A percentile compares a stretch with the other conserved stretches of the same genome.
phyloP scores from a whole-genome alignment of 2,113 vertebrate genomes.

The western clawed frog (Xenopus tropicalis) region DNA sequence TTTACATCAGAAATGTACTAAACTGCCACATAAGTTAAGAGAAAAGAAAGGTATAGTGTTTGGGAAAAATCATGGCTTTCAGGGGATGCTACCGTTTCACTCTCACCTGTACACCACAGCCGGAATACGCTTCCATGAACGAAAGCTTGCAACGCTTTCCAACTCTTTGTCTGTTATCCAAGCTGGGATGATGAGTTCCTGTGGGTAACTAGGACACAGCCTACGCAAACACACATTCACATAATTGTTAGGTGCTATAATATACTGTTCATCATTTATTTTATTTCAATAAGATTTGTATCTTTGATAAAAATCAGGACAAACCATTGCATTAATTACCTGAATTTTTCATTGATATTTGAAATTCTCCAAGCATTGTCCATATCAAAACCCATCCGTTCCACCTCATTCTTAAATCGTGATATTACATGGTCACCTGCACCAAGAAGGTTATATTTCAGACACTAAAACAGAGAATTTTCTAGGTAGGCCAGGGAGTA shows the following conservation, averaged over 20 bases:
- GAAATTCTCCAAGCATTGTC: constrained; percentile 97
- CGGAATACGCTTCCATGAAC: constrained; percentile 97
- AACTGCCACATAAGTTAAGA: too few species aligned
- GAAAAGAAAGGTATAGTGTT: too few species aligned
- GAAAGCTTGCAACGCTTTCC: constrained; percentile 91
- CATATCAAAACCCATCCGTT: constrained; percentile 96
- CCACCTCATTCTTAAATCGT: constrained; percentile 94
- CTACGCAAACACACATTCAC: constrained; percentile 52
- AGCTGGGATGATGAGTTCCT: constrained; percentile 91
- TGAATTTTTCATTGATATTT: constrained; percentile 97
- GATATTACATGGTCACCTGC: constrained; percentile 91
- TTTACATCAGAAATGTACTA: too few species aligned
- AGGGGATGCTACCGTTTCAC: background rate
- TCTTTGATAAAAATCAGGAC: too few species aligned
- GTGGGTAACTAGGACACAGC: constrained; percentile 93
- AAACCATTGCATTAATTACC: constrained; percentile 58
- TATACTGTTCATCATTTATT: too few species aligned
- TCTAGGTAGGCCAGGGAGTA: too few species aligned
- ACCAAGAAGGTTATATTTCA: too few species aligned
- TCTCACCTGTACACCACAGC: constrained; percentile 91
- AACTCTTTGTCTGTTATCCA: constrained; percentile 96
- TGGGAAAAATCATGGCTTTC: too few species aligned
- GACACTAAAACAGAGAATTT: too few species aligned
- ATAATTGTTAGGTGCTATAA: background rate
- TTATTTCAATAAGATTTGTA: too few species aligned